Evolutionary conservation across 2,113 vertebrate species (phyloP), one percentile per base, ranked within the genome.

Genomic region (Taxidea taxus): DNA sequence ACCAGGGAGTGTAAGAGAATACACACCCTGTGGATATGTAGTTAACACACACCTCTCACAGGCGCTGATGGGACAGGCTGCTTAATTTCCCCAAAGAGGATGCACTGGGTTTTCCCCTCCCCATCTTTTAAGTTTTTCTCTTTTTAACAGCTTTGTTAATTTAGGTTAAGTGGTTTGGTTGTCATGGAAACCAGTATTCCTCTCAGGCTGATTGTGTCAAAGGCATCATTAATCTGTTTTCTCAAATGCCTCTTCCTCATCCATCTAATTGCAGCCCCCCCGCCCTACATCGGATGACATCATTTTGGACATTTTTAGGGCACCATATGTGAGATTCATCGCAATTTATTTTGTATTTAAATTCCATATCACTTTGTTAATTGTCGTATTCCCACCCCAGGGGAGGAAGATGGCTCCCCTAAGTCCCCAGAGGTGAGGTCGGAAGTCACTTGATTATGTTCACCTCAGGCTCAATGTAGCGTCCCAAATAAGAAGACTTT

Each of bases 1-100:
- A 96, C 81, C 86, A 97, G 97, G 98, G 98, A 98, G 96, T 83
- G 93, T 80, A 92, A 97, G 98, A 96, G 99, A 99, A 98, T 64
- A 96, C 97, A 93, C 97, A 98, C 97, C 97, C 97, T 66, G 91
- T 2, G 62, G 97, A 91, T 75, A 44, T 82, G 95, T 94, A 88
- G 90, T 90, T 87, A 91, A 83, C 39, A 31, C 66, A 70, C 72
- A 60, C 81, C 70, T 94, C 92, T 92, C 88, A 23, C 7, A 5
- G 90, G 96, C 4, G 1, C 87, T 82, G 92, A 60, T 81, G 90
- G 96, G 92, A 97, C 82, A 89, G 97, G 70, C 72, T 78, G 49
- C 95, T 97, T 98, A 94, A 97, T 97, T 96, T 97, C 97, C 95
- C 95, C 44, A 86, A 96, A 97, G 97, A 97, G 86, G 88, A 92